phyloP scores from a whole-genome alignment of 2,797 vertebrate species.

The Siniperca obscura region DNA sequence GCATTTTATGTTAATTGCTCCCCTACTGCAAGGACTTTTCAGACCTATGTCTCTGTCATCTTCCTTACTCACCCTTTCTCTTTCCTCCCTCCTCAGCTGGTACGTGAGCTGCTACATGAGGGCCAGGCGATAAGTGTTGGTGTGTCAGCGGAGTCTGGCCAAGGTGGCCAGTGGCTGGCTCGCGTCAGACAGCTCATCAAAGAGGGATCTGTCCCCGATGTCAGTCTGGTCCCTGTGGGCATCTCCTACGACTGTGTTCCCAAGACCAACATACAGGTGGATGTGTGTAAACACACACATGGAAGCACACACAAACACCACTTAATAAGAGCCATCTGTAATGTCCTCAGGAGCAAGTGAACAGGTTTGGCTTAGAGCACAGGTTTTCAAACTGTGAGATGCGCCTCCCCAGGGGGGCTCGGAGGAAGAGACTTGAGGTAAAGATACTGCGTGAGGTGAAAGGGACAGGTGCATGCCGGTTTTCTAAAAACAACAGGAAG shows the following conservation, averaged over 20 bases:
- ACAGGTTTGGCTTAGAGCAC: constrained; percentile 32
- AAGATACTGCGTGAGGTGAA: constrained; percentile 7
- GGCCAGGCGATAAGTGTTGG: constrained; percentile 88
- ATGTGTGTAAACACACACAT: constrained; percentile 38
- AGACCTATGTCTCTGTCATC: constrained; percentile 29
- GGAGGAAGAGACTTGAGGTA: constrained; percentile 2
- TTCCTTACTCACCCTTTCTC: background rate
- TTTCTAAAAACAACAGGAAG: constrained; percentile 12
- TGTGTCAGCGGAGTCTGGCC: constrained; percentile 81
- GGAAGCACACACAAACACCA: background rate
- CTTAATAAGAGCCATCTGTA: constrained; percentile 49
- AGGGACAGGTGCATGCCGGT: constrained; percentile 1
- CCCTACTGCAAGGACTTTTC: constrained; percentile 28
- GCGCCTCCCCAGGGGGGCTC: too few species aligned
- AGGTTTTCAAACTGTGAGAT: constrained; percentile 30
- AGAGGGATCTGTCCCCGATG: constrained; percentile 80
- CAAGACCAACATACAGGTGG: constrained; percentile 61
- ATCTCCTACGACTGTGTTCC: constrained; percentile 88
- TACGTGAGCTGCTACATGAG: constrained; percentile 87
- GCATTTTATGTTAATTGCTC: constrained; percentile 49
- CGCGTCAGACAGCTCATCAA: constrained; percentile 81
- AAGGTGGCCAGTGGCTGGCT: constrained; percentile 86
- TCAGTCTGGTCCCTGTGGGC: constrained; percentile 88
- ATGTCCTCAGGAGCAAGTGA: constrained; percentile 32
- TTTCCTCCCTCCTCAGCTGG: constrained; percentile 76